Conservation (phyloP, 2,888 invertebrate genomes). For the Xylocampa areola region DNA sequence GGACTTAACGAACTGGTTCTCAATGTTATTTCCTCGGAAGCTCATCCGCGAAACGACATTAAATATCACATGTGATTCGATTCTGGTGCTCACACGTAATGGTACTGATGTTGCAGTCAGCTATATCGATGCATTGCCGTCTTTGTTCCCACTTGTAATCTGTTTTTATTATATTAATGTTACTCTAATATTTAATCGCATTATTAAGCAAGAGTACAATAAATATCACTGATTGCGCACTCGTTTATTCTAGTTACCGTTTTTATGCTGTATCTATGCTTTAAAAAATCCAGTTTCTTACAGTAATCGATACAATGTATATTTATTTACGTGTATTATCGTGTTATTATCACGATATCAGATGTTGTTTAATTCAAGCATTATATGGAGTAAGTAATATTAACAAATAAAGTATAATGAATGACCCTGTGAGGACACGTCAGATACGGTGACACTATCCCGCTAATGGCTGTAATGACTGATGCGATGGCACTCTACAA, state of each 20-base stretch:
- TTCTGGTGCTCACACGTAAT: conserved; percentile 10
- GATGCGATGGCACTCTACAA: conserved; percentile 29
- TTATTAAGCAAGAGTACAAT: not conserved
- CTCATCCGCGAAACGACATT: conserved; percentile 16
- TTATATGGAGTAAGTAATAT: no score
- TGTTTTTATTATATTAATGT: not conserved
- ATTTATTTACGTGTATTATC: no score
- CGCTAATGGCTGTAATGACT: conserved; percentile 27
- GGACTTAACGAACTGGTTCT: conserved; percentile 38
- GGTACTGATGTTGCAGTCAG: not conserved
- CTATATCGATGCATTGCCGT: not conserved
- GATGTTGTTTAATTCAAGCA: no score
- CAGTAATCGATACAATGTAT: no score
- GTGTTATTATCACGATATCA: no score
- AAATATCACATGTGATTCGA: conserved; percentile 31
- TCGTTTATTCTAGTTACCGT: no score
- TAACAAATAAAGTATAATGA: no score
- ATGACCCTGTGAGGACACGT: conserved; percentile 15
- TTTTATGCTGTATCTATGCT: no score
- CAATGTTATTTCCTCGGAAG: conserved; percentile 28
- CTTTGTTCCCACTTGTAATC: not conserved
- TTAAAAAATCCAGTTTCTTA: no score
- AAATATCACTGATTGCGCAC: no score
- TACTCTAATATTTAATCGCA: not conserved
- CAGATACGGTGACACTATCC: conserved; percentile 8